Conservation (phyloP, 2,888 invertebrate genomes). For the Siphlonurus alternatus region DNA sequence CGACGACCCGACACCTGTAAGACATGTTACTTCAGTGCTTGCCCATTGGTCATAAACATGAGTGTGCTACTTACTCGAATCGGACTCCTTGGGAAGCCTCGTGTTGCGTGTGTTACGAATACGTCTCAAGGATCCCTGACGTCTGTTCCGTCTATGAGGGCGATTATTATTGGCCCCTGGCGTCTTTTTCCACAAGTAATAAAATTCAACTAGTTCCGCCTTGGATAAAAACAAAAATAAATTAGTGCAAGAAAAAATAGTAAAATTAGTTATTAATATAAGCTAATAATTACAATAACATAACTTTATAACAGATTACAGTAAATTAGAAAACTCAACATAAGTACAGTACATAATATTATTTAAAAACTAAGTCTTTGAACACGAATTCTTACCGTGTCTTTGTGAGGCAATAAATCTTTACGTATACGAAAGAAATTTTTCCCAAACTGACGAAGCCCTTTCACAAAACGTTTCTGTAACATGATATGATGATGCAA, state of each 20-base stretch:
- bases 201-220: slow-evolving; percentile 95
- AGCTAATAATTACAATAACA: slow-evolving; percentile 1
- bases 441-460: slow-evolving; percentile 94
- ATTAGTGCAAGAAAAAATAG: neutral
- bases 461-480: slow-evolving; percentile 92
- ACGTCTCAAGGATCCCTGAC: slow-evolving; percentile 72
- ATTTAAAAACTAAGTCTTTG: too few relatives aligned
- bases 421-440: slow-evolving; percentile 96
- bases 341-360: too few relatives aligned
- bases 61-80: slow-evolving; percentile 3
- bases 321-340: too few relatives aligned
- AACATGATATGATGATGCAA: slow-evolving; percentile 14
- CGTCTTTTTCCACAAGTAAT: slow-evolving; percentile 99
- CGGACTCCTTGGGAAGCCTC: slow-evolving; percentile 27
- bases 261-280: neutral
- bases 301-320: slow-evolving; percentile 5
- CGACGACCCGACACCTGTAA: slow-evolving; percentile 18
- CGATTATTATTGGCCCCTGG: slow-evolving; percentile 94
- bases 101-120: slow-evolving; percentile 79
- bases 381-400: slow-evolving; percentile 68
- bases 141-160: slow-evolving; percentile 68
- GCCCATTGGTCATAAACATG: neutral
- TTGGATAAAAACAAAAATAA: slow-evolving; percentile 21
- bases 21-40: slow-evolving; percentile 10
- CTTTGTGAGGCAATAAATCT: slow-evolving; percentile 91